Conservation (phyloP, 2,888 invertebrate species). For the Eucriotettix oculatus region DNA sequence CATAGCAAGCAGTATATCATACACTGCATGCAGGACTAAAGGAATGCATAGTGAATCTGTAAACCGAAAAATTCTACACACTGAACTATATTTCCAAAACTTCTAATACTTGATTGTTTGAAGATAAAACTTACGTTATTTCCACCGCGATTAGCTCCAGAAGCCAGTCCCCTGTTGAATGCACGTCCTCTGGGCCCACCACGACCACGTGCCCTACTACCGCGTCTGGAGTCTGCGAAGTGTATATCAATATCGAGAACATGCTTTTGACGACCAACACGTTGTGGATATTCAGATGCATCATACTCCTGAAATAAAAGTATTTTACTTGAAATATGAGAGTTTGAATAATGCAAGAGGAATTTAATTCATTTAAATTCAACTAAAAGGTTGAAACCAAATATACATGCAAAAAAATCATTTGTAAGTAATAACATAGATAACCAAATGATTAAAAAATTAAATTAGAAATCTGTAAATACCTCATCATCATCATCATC, state of each 20-base stretch:
- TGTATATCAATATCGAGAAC: conserved; percentile 76
- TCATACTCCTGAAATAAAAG: conserved; percentile 40
- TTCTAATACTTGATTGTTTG: background rate
- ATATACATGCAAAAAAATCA: background rate
- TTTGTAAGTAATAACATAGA: background rate
- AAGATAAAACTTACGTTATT: conserved; percentile 12
- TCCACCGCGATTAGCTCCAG: conserved; percentile 25
- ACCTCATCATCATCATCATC: conserved; percentile 25
- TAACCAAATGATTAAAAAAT: background rate
- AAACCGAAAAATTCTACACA: too few relatives aligned
- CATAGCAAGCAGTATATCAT: background rate
- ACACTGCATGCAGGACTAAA: background rate
- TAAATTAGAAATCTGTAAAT: background rate
- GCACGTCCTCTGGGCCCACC: conserved; percentile 35
- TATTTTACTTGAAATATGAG: conserved; percentile 4
- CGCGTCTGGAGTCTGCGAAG: conserved; percentile 63
- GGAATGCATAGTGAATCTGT: too few relatives aligned
- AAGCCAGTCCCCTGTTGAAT: conserved; percentile 38
- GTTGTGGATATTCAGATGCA: conserved; percentile 64
- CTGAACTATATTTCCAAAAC: too few relatives aligned
- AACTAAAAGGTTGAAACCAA: too few relatives aligned
- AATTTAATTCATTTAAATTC: background rate
- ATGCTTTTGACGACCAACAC: conserved; percentile 72
- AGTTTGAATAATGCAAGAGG: conserved; percentile 1
- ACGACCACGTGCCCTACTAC: conserved; percentile 24